These are phyloP conservation scores for Labeo rohita DNA, from an alignment of 2,113 vertebrate genomes.

Conservation along the genomic window DNA sequence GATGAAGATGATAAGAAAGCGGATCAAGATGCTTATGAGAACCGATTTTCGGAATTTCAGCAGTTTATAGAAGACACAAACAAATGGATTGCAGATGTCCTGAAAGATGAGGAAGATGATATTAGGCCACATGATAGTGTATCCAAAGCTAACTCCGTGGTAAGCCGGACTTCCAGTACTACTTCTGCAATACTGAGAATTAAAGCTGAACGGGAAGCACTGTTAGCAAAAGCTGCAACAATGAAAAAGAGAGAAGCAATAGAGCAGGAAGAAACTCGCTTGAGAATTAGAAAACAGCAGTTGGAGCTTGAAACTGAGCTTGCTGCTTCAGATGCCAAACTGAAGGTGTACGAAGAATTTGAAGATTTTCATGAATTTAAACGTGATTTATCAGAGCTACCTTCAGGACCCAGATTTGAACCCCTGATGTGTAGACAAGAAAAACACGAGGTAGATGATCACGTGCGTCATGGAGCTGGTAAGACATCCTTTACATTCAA, in stretches of 20 bases:
- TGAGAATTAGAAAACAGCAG: background rate
- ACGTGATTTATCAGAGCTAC: conserved; percentile 25
- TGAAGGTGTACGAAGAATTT: background rate
- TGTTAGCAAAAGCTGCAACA: conserved; percentile 4
- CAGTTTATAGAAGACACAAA: background rate
- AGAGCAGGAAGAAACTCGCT: too few species aligned
- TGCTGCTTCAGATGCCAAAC: background rate
- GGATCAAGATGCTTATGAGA: conserved; percentile 9
- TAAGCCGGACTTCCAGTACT: background rate
- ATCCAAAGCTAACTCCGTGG: background rate
- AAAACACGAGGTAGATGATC: too few species aligned
- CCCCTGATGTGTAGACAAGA: background rate
- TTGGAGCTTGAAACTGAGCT: conserved; percentile 1
- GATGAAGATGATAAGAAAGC: conserved; percentile 22
- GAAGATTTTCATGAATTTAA: background rate
- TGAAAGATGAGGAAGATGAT: conserved; percentile 9
- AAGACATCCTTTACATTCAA: too few species aligned
- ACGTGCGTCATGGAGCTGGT: too few species aligned
- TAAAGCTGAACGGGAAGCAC: conserved; percentile 1
- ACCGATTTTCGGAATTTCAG: background rate
- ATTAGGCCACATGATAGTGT: conserved; percentile 5
- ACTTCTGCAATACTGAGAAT: background rate
- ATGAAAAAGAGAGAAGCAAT: background rate
- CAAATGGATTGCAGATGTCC: conserved; percentile 12
- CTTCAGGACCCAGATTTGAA: conserved; percentile 6